Percentiles rank a stretch among this genome's conserved stretches.
Conservation (phyloP, 2,113 vertebrate genomes). For the Verasper variegatus region DNA sequence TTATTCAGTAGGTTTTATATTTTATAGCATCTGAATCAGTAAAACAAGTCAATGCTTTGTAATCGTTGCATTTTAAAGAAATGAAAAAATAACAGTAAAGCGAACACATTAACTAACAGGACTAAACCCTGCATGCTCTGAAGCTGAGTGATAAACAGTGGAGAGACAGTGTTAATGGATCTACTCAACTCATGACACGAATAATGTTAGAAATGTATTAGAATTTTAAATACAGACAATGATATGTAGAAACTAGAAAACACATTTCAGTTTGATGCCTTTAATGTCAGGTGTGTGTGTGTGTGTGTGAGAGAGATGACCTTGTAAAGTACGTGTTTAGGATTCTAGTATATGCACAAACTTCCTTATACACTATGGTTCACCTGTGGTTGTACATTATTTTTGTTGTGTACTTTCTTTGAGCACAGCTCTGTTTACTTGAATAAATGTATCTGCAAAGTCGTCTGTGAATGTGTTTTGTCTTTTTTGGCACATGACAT, state of each 20-base stretch:
- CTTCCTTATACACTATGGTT: constrained; percentile 81
- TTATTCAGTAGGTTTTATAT: not conserved
- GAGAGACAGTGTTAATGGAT: constrained; percentile 3
- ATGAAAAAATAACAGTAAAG: not conserved
- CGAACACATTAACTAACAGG: not conserved
- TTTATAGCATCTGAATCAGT: not conserved
- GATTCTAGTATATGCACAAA: constrained; percentile 76
- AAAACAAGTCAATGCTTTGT: not conserved
- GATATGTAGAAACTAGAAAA: constrained; percentile 13
- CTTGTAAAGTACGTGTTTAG: constrained; percentile 78
- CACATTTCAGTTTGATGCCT: constrained; percentile 34
- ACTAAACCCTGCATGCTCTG: constrained; percentile 6
- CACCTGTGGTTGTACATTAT: constrained; percentile 82
- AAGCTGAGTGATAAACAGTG: constrained; percentile 17
- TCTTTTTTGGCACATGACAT: not conserved
- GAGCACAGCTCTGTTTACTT: constrained; percentile 91
- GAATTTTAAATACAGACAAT: constrained; percentile 12
- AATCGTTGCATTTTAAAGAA: not conserved
- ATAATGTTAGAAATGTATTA: constrained; percentile 10
- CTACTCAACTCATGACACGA: not conserved
- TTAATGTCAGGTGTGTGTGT: not conserved
- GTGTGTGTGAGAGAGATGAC: constrained; percentile 76
- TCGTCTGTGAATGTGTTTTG: constrained; percentile 57
- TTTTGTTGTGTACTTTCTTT: constrained; percentile 88
- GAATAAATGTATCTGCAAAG: constrained; percentile 94